These are phyloP conservation scores for Drosophila mayaguana DNA, from an alignment of 2,888 invertebrate species.

Conservation along the genomic window DNA sequence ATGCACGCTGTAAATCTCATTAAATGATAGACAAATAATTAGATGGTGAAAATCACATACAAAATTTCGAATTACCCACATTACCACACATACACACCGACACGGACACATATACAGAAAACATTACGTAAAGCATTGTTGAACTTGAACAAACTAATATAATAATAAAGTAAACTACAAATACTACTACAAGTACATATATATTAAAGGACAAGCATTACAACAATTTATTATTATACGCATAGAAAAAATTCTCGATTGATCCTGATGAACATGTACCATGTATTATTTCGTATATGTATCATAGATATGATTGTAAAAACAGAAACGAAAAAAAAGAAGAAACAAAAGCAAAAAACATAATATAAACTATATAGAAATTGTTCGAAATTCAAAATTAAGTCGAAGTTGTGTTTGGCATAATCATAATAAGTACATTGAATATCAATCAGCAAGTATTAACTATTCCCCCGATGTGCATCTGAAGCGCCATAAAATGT, in stretches of 20 bases:
- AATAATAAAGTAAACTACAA: slow-evolving; percentile 34
- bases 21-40: slow-evolving; percentile 80
- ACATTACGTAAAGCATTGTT: slow-evolving; percentile 66
- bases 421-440: slow-evolving; percentile 42
- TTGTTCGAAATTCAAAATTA: slow-evolving; percentile 51
- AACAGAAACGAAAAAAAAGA: slow-evolving; percentile 22
- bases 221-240: slow-evolving; percentile 66
- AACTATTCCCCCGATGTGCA: slow-evolving; percentile 62
- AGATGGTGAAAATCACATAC: slow-evolving; percentile 60
- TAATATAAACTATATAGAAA: slow-evolving; percentile 29
- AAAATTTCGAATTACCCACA: slow-evolving; percentile 47
- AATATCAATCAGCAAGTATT: slow-evolving; percentile 67
- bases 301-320: slow-evolving; percentile 62
- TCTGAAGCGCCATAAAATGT: slow-evolving; percentile 66
- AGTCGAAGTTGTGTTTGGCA: slow-evolving; percentile 41
- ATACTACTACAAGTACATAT: slow-evolving; percentile 51
- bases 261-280: slow-evolving; percentile 67
- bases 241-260: slow-evolving; percentile 71
- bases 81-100: slow-evolving; percentile 21
- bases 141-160: slow-evolving; percentile 63
- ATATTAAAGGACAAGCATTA: slow-evolving; percentile 57
- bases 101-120: slow-evolving; percentile 25
- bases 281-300: slow-evolving; percentile 72
- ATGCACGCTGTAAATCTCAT: slow-evolving; percentile 63
- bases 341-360: slow-evolving; percentile 22